A percentile compares a stretch with the other conserved stretches of the same genome.
These are phyloP conservation scores for Poeciliopsis retropinna DNA, from an alignment of 2,113 vertebrate species.

Conservation along the genomic window DNA sequence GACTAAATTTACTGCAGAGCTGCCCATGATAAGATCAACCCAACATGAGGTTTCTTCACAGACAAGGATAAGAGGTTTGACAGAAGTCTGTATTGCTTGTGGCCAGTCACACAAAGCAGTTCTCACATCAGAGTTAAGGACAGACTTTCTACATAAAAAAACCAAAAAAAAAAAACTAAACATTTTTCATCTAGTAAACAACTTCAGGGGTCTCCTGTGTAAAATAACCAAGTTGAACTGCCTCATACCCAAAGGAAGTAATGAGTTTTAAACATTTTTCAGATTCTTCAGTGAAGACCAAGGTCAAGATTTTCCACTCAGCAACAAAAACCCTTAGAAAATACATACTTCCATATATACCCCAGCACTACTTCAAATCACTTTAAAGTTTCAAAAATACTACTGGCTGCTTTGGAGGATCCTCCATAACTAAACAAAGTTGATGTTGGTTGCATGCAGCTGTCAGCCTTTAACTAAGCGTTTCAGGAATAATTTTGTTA, in stretches of 20 bases:
- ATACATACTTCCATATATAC: not conserved
- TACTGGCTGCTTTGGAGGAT: not conserved
- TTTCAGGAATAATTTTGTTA: not conserved
- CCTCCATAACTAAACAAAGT: not conserved
- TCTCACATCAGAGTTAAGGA: constrained; percentile 4
- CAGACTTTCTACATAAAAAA: constrained; percentile 3
- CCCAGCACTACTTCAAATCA: not conserved
- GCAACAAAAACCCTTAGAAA: constrained; percentile 2
- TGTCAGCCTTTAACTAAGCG: not conserved
- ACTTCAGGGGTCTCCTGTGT: constrained; percentile 11
- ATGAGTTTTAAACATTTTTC: constrained; percentile 9
- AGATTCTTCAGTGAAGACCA: constrained; percentile 17
- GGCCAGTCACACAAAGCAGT: constrained; percentile 6
- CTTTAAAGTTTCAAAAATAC: constrained; percentile 3
- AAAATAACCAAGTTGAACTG: constrained; percentile 11
- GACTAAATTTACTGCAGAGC: constrained; percentile 1
- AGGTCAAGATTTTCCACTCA: constrained; percentile 53
- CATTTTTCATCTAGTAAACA: constrained; percentile 11
- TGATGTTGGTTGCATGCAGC: constrained; percentile 13
- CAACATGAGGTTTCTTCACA: not conserved
- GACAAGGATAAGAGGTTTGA: not conserved
- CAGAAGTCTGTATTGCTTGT: not conserved
- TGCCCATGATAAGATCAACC: not conserved
- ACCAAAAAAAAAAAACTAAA: not conserved
- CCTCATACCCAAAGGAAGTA: constrained; percentile 16